phyloP scores from a whole-genome alignment of 2,113 vertebrate genomes.

The Aspidoscelis tigris region DNA sequence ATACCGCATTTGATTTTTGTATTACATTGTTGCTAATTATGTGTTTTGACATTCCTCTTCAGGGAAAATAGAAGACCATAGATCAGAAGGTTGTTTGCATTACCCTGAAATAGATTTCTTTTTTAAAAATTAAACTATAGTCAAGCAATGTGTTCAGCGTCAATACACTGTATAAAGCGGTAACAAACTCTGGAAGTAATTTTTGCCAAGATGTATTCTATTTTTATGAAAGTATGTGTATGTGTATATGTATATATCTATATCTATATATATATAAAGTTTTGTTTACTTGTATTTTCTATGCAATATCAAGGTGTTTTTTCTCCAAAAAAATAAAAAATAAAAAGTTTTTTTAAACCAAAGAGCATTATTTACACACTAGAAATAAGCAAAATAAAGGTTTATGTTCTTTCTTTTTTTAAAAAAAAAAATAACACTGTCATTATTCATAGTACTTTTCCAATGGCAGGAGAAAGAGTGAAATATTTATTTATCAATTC shows the following conservation, averaged over 20 bases:
- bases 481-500: not conserved
- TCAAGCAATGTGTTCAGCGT: slow-evolving; percentile 68
- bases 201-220: slow-evolving; percentile 93
- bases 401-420: slow-evolving; percentile 51
- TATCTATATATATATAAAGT: slow-evolving; percentile 17
- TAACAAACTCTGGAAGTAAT: slow-evolving; percentile 71
- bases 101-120: slow-evolving; percentile 47
- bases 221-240: slow-evolving; percentile 89
- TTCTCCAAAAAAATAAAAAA: slow-evolving; percentile 62
- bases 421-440: slow-evolving; percentile 41
- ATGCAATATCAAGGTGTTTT: slow-evolving; percentile 71
- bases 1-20: slow-evolving; percentile 56
- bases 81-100: slow-evolving; percentile 8
- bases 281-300: slow-evolving; percentile 75
- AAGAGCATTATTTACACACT: slow-evolving; percentile 27
- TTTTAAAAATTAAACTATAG: slow-evolving; percentile 30
- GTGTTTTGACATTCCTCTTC: not conserved
- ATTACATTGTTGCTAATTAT: slow-evolving; percentile 42
- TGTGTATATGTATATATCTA: not conserved
- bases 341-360: slow-evolving; percentile 53
- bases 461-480: too few relatives aligned
- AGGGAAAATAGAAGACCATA: not conserved
- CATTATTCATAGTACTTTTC: not conserved
- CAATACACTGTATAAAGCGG: slow-evolving; percentile 80
- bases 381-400: slow-evolving; percentile 71